phyloP scores from a whole-genome alignment of 2,113 vertebrate species.

The Passer montanus region DNA sequence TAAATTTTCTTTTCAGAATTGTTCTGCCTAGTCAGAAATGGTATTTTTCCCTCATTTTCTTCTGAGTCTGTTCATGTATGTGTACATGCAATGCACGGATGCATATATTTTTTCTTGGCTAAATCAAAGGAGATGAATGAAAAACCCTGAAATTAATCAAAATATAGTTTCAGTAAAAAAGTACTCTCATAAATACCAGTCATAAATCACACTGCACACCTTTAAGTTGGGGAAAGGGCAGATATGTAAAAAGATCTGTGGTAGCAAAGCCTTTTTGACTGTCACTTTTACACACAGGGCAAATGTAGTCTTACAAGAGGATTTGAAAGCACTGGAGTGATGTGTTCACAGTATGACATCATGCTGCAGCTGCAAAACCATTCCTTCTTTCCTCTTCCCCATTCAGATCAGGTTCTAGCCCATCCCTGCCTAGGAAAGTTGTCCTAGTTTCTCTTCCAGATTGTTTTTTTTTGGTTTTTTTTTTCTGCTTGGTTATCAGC shows the following conservation, averaged over 20 bases:
- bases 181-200: not conserved
- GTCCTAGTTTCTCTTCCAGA: not conserved
- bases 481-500: accelerated
- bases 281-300: not conserved
- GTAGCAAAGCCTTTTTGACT: not conserved
- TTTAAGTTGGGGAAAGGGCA: not conserved
- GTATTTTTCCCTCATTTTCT: not conserved
- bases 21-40: not conserved
- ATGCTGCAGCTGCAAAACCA: not conserved
- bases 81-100: not conserved
- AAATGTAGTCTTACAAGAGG: not conserved
- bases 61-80: not conserved
- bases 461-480: not conserved
- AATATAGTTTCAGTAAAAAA: not conserved
- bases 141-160: not conserved
- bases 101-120: not conserved
- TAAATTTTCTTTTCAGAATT: not conserved
- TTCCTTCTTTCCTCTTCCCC: not conserved
- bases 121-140: not conserved
- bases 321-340: not conserved
- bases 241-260: not conserved
- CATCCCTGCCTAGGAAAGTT: not conserved
- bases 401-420: not conserved
- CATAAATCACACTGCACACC: not conserved
- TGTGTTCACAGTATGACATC: not conserved